phyloP scores from a whole-genome alignment of 2,113 vertebrate genomes.

The Neotoma lepida region DNA sequence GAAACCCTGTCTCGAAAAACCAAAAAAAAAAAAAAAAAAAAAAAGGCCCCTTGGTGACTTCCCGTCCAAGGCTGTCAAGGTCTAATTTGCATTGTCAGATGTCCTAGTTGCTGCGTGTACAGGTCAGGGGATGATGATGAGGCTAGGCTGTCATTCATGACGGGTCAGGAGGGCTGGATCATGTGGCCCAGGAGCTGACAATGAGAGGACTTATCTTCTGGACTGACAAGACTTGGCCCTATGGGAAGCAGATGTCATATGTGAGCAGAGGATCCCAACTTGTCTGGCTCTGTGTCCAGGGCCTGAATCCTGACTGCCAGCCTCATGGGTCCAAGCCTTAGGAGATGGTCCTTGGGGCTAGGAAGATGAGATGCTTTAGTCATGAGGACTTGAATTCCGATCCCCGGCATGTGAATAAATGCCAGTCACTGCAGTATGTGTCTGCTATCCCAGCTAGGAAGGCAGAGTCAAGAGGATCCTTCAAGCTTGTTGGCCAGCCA shows the following conservation, averaged over 20 bases:
- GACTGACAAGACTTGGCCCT: not conserved
- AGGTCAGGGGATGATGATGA: not conserved
- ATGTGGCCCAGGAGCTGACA: not conserved
- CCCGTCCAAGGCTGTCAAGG: not conserved
- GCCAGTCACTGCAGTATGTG: too few relatives aligned
- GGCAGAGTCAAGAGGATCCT: not conserved
- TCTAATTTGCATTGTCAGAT: not conserved
- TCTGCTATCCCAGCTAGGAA: not conserved
- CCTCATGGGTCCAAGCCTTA: not conserved
- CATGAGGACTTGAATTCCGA: not conserved
- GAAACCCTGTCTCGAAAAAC: too few relatives aligned
- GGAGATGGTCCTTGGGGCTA: not conserved
- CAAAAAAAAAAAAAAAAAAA: too few relatives aligned
- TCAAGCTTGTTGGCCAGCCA: not conserved
- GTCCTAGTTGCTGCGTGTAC: not conserved
- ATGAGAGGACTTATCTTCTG: not conserved
- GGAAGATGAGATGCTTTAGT: not conserved
- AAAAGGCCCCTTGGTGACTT: not conserved
- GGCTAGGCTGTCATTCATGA: not conserved
- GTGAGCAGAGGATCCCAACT: not conserved
- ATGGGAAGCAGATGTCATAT: accelerated
- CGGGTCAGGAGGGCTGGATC: not conserved
- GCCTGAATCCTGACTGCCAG: not conserved
- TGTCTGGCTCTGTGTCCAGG: not conserved
- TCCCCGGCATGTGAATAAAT: not conserved